A percentile compares a stretch with the other conserved stretches of the same genome.
Evolutionary conservation across 2,113 vertebrate genomes (phyloP).

Genomic region (Penelope pileata): DNA sequence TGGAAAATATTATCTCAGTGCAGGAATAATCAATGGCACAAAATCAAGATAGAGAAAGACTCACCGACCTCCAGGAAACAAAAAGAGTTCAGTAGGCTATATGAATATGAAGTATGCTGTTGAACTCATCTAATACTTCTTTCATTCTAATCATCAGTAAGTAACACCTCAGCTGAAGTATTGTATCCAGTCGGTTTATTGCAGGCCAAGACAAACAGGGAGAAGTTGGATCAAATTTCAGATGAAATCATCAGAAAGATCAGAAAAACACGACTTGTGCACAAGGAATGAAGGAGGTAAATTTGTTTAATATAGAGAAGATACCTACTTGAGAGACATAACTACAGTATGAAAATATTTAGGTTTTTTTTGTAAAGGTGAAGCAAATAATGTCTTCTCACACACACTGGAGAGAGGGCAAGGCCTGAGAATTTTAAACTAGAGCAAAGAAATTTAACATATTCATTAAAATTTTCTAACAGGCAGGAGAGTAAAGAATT

Average conservation of each 20-base stretch:
- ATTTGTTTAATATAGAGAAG: background rate
- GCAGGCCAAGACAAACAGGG: background rate
- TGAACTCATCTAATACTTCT: background rate
- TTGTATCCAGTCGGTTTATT: rapidly evolving
- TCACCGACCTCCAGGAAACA: background rate
- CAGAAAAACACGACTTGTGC: background rate
- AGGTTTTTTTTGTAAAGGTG: background rate
- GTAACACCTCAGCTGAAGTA: background rate
- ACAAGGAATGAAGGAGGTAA: background rate
- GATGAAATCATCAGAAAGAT: background rate
- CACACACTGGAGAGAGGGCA: background rate
- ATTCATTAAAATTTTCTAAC: background rate
- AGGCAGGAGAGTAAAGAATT: background rate
- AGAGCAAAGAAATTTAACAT: background rate
- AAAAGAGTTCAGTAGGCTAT: background rate
- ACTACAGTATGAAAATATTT: background rate
- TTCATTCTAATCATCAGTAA: background rate
- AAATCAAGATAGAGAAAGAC: background rate
- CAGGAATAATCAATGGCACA: background rate
- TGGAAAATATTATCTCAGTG: background rate
- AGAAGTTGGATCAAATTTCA: background rate
- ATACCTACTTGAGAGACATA: background rate
- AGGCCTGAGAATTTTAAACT: background rate
- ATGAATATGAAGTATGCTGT: background rate
- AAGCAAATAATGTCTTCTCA: background rate